Evolutionary conservation across 2,888 invertebrate genomes (phyloP).

Genomic region (Onthophagus sagittarius): DNA sequence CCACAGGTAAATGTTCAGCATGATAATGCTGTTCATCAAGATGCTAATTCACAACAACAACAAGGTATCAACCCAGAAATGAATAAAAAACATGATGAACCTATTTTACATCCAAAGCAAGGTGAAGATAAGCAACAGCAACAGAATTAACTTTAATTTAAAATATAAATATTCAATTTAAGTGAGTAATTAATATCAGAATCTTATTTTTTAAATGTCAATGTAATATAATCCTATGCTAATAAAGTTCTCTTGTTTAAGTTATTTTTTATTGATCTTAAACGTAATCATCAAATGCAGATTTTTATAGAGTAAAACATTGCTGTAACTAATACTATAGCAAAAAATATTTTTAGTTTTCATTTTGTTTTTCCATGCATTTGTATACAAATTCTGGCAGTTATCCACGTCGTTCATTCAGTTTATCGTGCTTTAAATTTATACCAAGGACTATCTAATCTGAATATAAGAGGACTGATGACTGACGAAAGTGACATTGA

Average conservation of each 20-base stretch:
- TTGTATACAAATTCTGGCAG: too few species aligned
- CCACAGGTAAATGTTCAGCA: neutral
- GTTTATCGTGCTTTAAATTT: too few species aligned
- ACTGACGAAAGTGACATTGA: too few species aligned
- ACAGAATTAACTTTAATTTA: slow-evolving; percentile 11
- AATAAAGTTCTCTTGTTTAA: slow-evolving; percentile 10
- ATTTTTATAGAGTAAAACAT: too few species aligned
- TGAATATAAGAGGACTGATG: too few species aligned
- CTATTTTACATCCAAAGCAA: slow-evolving; percentile 31
- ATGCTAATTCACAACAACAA: slow-evolving; percentile 27
- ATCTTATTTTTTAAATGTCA: slow-evolving; percentile 7
- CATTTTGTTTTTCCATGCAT: too few species aligned
- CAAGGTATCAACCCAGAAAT: slow-evolving; percentile 24
- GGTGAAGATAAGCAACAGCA: slow-evolving; percentile 31
- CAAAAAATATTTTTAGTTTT: too few species aligned
- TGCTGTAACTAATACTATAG: too few species aligned
- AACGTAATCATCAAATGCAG: too few species aligned
- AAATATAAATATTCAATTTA: neutral
- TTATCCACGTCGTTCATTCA: too few species aligned
- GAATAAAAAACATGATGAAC: slow-evolving; percentile 30
- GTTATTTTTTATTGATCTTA: neutral
- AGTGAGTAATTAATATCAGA: neutral
- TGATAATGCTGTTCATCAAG: slow-evolving; percentile 22
- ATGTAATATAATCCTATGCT: neutral
- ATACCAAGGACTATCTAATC: too few species aligned